These are phyloP conservation scores for Micromys minutus DNA, from an alignment of 2,113 vertebrate genomes.

Conservation along the genomic window DNA sequence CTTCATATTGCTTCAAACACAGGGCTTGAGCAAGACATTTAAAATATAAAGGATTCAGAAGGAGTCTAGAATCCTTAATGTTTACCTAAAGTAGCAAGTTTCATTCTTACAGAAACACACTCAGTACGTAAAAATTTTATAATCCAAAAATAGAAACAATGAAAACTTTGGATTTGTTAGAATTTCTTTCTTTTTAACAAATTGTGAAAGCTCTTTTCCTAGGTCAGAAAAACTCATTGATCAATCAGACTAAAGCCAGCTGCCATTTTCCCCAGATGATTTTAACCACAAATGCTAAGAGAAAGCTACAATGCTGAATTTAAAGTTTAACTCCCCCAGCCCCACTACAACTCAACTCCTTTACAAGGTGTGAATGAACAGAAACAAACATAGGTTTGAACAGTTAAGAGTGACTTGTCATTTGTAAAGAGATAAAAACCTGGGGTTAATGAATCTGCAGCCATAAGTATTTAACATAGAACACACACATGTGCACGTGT, in stretches of 20 bases:
- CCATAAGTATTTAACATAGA: background rate
- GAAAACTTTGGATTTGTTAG: background rate
- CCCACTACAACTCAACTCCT: too few species aligned
- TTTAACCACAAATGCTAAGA: conserved; percentile 35
- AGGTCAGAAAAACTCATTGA: conserved; percentile 40
- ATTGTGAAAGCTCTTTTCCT: conserved; percentile 11
- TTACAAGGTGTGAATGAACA: conserved; percentile 72
- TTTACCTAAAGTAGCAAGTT: background rate
- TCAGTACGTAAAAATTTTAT: background rate
- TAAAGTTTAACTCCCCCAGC: conserved; percentile 56
- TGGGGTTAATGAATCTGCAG: background rate
- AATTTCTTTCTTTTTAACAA: background rate
- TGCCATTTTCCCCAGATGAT: conserved; percentile 23
- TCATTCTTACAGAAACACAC: background rate
- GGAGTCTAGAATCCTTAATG: background rate
- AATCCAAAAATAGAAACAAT: background rate
- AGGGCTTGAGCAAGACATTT: background rate
- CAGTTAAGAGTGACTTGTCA: conserved; percentile 47
- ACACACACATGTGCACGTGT: background rate
- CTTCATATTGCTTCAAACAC: background rate
- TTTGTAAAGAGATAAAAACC: conserved; percentile 29
- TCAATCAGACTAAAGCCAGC: conserved; percentile 50
- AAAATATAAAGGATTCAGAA: background rate
- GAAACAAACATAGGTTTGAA: conserved; percentile 5
- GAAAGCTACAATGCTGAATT: conserved; percentile 43